These are phyloP conservation scores for Pyrrhura leucotis DNA, from an alignment of 2,797 vertebrate genomes.

Conservation along the genomic window DNA sequence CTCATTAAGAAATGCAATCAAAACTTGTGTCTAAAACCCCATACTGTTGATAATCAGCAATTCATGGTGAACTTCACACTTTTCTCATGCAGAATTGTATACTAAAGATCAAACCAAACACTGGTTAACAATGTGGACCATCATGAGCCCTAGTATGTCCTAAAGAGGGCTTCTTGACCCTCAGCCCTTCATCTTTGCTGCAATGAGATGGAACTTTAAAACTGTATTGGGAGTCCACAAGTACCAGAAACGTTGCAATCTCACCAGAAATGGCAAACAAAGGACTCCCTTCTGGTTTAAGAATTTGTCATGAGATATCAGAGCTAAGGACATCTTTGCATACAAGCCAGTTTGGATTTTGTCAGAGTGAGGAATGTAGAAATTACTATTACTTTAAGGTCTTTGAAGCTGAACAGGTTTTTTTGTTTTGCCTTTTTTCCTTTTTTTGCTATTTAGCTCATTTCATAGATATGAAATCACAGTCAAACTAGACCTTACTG, in stretches of 20 bases:
- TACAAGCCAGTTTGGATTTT: not conserved
- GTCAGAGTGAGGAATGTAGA: not conserved
- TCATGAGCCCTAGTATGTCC: not conserved
- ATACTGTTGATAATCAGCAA: not conserved
- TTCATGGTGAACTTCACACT: not conserved
- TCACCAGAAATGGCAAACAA: not conserved
- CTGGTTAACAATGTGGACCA: not conserved
- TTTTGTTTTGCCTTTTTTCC: not conserved
- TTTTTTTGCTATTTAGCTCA: not conserved
- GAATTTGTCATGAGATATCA: not conserved
- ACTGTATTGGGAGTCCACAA: fast-evolving
- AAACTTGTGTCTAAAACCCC: not conserved
- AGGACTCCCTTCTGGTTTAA: not conserved
- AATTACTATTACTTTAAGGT: not conserved
- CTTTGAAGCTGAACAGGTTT: not conserved
- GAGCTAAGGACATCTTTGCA: not conserved
- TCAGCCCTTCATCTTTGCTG: not conserved
- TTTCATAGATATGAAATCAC: not conserved
- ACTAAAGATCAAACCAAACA: not conserved
- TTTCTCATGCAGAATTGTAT: not conserved
- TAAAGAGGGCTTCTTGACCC: not conserved
- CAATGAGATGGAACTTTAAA: not conserved
- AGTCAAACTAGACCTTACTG: not conserved
- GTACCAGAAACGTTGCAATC: not conserved
- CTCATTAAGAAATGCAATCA: not conserved